Evolutionary conservation across 2,797 vertebrate species (phyloP), one percentile per base, ranked within the genome.

Genomic region (Leptoclinus maculatus): DNA sequence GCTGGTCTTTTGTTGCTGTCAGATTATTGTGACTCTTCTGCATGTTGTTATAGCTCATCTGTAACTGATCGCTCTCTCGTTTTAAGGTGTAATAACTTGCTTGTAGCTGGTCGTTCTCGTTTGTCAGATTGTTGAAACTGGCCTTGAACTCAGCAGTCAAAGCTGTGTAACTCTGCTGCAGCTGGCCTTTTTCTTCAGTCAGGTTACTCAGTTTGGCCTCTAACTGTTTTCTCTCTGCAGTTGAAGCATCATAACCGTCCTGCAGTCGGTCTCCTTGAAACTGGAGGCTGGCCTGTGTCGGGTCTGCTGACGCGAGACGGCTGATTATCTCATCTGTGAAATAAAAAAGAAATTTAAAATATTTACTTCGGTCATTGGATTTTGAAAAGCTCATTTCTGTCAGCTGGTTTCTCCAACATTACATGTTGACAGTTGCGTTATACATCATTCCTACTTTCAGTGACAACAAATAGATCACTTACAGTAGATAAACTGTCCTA

Each of bases 401-500:
- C 10, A 11, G 1, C 21, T 36, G 25, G 36, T 8, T 73, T 71
- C 7, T 29, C 14, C 13, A 38, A 49, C 5, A 27, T 59, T 34
- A 58, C 58, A 56, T 7, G n/a, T 1, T 54, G 36, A 19, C 16
- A 58, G 13, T 65, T 34, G 10, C 39, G 10, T 34, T 57, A 19
- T 21, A 27, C 27, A 60, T 59, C 12, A 17, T 6, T 53, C 4
- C 13, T 49, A 21, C 8, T 32, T n/a, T 58, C 9, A 23, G 5
- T 23, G 43, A 58, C 4, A 36, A 57, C 23, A 58, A 17, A 43
- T 6, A 23, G 47, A 21, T 17, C 0, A 80, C 89, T 86, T 56
- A 91, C 91, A 84, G 86, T 67, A 66, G 71, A 88, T 21, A 7
- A 83, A 7, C 53, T 88, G 90, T 74, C 80, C 89, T 0, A 92